Evolutionary conservation across 64 coral and sea anemone species (phyloP), one percentile per base, ranked within the genome.

Genomic region (Acropora tenuis): DNA sequence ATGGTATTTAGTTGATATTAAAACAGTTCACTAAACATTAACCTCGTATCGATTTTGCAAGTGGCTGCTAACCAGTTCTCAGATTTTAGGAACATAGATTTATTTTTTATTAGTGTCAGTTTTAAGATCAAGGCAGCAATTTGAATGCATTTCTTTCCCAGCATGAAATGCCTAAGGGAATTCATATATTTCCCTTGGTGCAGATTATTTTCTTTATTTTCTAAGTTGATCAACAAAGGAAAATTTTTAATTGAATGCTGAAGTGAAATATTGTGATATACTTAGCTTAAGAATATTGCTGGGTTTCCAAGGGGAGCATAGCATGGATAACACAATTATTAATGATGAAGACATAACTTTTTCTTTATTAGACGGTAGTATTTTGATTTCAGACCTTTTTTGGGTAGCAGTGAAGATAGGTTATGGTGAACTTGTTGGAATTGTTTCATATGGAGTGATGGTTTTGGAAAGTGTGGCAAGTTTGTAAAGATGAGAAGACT

Each of bases 171-270:
- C 55, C 9, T 12, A 20, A 57, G 53, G 46, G 5, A 49, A 43
- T 11, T 49, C 69, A 55, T 10, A 7, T 55, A 65, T 6, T 48
- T 20, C 42, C 61, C 82, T 65, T 30, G 40, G 8, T 72, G 72
- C 72, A 71, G 61, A 71, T 71, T 84, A 68, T 68, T 85, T 85
- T 85, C 20, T 9, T 85, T 85, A 85, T 85, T 85, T 85, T 85
- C 43, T 85, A 85, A 48, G 45, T 85, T 85, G 82, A 85, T 85
- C 82, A 71, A 18, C 49, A 72, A 71, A 65, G 48, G 44, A 85
- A 82, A 85, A 47, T 58, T 4, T 45, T 50, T 69, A 48, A 71
- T 72, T 19, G 16, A 85, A 40, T 69, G 82, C 46, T 71, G 45
- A 71, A 85, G 65, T 68, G 69, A 85, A 49, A 43, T 63, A 61